A percentile compares a stretch with the other conserved stretches of the same genome.
Conservation (phyloP, 2,797 vertebrate species). For the Manis crassicaudata region DNA sequence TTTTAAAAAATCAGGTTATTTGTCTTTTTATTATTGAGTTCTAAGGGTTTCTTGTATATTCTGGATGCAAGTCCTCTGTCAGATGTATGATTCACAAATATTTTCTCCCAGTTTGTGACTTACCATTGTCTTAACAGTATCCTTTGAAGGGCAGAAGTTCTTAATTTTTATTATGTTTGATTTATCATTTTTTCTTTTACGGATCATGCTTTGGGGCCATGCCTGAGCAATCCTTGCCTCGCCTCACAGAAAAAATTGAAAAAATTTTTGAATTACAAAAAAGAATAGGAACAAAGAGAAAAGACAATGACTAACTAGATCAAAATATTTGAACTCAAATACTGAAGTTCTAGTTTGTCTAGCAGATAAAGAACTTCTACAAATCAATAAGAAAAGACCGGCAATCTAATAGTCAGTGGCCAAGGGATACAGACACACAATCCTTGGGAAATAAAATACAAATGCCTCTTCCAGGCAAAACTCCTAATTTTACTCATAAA, state of each 20-base stretch:
- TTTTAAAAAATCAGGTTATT: neutral
- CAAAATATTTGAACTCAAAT: conserved; percentile 45
- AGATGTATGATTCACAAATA: neutral
- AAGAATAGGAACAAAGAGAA: conserved; percentile 46
- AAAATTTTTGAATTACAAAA: conserved; percentile 29
- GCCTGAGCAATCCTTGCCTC: conserved; percentile 36
- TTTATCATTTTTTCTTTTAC: conserved; percentile 32
- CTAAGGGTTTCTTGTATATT: neutral
- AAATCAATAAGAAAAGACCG: conserved; percentile 31
- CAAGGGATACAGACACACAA: neutral
- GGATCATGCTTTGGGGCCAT: neutral
- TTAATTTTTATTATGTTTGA: conserved; percentile 23
- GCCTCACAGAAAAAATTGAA: conserved; percentile 19
- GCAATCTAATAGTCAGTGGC: neutral
- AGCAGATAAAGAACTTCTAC: conserved; percentile 35
- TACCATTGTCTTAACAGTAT: neutral
- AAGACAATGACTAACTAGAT: conserved; percentile 53
- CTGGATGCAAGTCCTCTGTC: neutral
- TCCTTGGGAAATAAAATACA: neutral
- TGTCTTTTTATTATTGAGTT: neutral
- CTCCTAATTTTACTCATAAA: neutral
- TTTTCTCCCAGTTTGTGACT: neutral
- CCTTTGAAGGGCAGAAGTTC: neutral
- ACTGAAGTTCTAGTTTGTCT: conserved; percentile 10
- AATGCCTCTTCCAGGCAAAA: neutral